Percentiles rank a stretch among this genome's conserved stretches.
These are phyloP conservation scores for Lepidothrix coronata DNA, from an alignment of 2,113 vertebrate species.

Conservation along the genomic window DNA sequence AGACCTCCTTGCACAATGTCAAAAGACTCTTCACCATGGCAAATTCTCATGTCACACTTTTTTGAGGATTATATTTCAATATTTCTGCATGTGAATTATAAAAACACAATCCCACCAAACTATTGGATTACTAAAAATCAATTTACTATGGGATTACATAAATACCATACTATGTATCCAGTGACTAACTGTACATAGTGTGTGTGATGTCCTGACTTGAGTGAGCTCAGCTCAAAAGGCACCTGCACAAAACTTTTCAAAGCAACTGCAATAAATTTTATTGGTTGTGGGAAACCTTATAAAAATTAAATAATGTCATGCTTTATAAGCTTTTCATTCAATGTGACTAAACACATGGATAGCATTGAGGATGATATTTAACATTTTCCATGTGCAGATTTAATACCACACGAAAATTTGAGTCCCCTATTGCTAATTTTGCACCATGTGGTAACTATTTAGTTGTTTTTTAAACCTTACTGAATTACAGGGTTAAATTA, in stretches of 20 bases:
- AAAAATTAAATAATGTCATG: slow-evolving; percentile 79
- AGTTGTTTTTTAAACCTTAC: slow-evolving; percentile 68
- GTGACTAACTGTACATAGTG: slow-evolving; percentile 52
- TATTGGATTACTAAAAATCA: slow-evolving; percentile 47
- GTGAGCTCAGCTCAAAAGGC: slow-evolving; percentile 62
- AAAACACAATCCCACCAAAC: slow-evolving; percentile 24
- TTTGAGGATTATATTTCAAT: slow-evolving; percentile 52
- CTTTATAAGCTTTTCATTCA: slow-evolving; percentile 76
- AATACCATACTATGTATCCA: slow-evolving; percentile 12
- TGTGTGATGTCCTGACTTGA: slow-evolving; percentile 49
- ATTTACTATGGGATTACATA: slow-evolving; percentile 28
- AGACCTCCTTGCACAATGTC: background rate
- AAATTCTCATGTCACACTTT: slow-evolving; percentile 38
- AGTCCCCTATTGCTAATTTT: slow-evolving; percentile 77
- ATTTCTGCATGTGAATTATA: slow-evolving; percentile 28
- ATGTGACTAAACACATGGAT: slow-evolving; percentile 75
- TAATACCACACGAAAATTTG: slow-evolving; percentile 69
- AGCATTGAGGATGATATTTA: slow-evolving; percentile 74
- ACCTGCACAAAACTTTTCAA: slow-evolving; percentile 74
- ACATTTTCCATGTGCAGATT: slow-evolving; percentile 77
- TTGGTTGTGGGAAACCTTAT: slow-evolving; percentile 75
- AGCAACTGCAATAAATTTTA: slow-evolving; percentile 73
- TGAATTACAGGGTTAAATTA: slow-evolving; percentile 74
- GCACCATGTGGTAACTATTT: slow-evolving; percentile 80
- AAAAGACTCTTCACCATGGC: background rate